These are phyloP conservation scores for Spilogale gracilis DNA, from an alignment of 2,113 vertebrate species.

Conservation along the genomic window DNA sequence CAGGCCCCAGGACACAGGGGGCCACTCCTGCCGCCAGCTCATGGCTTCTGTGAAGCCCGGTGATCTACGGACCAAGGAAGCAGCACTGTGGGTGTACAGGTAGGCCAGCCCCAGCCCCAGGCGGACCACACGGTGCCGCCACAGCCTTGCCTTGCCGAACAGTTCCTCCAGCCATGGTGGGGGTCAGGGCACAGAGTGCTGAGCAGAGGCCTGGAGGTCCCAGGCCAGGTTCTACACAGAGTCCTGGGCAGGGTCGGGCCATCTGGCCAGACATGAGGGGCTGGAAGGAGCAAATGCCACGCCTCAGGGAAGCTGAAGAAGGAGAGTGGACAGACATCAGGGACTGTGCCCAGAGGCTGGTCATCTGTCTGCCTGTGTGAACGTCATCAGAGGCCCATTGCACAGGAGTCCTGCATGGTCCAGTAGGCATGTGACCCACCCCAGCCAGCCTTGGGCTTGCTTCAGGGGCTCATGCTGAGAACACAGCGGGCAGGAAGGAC, in stretches of 20 bases:
- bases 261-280: neutral
- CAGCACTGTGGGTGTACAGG: neutral
- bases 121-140: fast-evolving
- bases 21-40: neutral
- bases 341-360: neutral
- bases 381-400: neutral
- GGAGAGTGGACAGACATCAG: fast-evolving
- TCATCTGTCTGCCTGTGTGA: neutral
- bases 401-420: neutral
- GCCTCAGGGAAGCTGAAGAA: neutral
- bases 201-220: neutral
- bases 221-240: neutral
- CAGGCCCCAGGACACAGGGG: neutral
- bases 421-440: neutral
- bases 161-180: neutral
- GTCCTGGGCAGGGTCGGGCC: neutral
- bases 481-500: fast-evolving
- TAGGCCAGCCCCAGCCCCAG: neutral
- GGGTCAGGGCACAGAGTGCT: too few species aligned
- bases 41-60: fast-evolving
- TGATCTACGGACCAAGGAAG: neutral
- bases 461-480: neutral
- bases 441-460: neutral
- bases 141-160: neutral
- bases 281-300: neutral